Percentiles rank a stretch among this genome's conserved stretches.
phyloP scores from a whole-genome alignment of 2,888 invertebrate species.

The Julus scanicus region DNA sequence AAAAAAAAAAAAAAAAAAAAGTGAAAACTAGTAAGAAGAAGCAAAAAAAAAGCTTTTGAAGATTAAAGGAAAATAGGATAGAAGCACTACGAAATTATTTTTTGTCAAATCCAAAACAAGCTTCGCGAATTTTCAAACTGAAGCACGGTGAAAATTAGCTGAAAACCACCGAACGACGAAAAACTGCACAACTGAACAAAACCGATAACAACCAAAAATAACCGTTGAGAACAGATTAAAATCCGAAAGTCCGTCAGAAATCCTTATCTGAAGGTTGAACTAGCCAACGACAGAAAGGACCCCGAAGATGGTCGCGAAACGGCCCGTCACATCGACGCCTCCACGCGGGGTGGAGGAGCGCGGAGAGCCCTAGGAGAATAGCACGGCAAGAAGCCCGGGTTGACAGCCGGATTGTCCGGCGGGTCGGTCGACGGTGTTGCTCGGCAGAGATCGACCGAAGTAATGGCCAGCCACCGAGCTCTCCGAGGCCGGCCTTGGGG shows the following conservation, averaged over 20 bases:
- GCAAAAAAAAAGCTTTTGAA: too few species aligned
- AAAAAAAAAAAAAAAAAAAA: too few species aligned
- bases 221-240: too few species aligned
- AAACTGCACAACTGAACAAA: too few species aligned
- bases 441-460: neutral
- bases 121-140: too few species aligned
- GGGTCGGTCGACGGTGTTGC: neutral
- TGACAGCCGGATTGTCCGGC: neutral
- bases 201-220: too few species aligned
- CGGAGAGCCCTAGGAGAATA: slow-evolving; percentile 37
- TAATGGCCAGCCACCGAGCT: neutral
- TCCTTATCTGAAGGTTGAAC: neutral
- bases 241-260: slow-evolving; percentile 60
- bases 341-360: slow-evolving; percentile 53
- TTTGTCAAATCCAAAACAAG: too few species aligned
- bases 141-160: too few species aligned
- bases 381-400: neutral
- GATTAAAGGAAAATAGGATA: too few species aligned
- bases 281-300: neutral
- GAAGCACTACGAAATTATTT: too few species aligned
- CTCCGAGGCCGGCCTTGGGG: neutral
- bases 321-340: slow-evolving; percentile 48
- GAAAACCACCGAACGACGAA: too few species aligned
- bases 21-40: too few species aligned
- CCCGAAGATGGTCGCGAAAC: neutral